Evolutionary conservation across 2,113 vertebrate species (phyloP).

Genomic region (Micromys minutus): DNA sequence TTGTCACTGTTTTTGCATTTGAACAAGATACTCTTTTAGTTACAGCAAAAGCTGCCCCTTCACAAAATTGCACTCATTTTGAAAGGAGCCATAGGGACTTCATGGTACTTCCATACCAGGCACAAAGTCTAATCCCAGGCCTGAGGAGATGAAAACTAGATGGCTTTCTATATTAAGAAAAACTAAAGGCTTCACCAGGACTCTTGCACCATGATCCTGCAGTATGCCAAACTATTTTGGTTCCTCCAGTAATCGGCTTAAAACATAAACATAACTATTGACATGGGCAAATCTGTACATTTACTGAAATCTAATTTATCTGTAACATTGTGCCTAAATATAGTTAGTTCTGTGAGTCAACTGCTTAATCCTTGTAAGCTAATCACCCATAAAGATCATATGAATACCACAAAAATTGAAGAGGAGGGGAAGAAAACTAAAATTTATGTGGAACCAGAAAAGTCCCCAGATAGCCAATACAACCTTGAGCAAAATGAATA

Average conservation of each 20-base stretch:
- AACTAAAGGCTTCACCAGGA: not conserved
- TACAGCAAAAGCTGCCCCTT: conserved; percentile 59
- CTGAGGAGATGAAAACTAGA: not conserved
- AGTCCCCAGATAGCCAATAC: too few relatives aligned
- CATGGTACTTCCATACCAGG: not conserved
- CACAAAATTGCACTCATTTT: conserved; percentile 72
- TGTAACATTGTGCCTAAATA: not conserved
- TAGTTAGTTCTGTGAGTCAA: not conserved
- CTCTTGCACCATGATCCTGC: not conserved
- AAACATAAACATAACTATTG: not conserved
- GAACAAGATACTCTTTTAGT: conserved; percentile 70
- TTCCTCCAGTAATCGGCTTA: not conserved
- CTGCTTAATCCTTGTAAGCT: not conserved
- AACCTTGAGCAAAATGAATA: too few relatives aligned
- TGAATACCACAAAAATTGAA: too few relatives aligned
- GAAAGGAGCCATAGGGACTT: conserved; percentile 62
- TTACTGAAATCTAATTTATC: not conserved
- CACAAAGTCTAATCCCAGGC: not conserved
- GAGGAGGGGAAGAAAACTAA: too few relatives aligned
- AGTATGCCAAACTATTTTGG: not conserved
- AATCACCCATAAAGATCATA: not conserved
- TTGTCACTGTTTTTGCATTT: conserved; percentile 68
- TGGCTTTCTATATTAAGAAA: not conserved
- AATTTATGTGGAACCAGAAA: too few relatives aligned
- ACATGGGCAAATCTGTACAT: not conserved